A percentile compares a stretch with the other conserved stretches of the same genome.
Evolutionary conservation across 1,140 invertebrate species (phyloP).

Genomic region (Liolophura sinensis): DNA sequence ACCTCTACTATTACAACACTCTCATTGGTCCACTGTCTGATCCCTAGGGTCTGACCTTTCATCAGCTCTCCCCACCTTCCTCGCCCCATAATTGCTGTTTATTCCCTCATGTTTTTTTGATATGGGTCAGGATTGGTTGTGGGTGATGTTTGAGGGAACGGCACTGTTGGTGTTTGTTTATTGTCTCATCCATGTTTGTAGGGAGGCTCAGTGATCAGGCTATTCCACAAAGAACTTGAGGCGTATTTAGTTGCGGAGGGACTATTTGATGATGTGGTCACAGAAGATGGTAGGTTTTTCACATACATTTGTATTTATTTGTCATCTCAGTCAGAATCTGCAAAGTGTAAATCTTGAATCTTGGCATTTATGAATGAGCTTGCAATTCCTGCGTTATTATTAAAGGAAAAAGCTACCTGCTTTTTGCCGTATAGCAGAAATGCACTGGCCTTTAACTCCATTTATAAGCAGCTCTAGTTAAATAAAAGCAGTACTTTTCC

Average conservation of each 20-base stretch:
- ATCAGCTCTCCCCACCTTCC: too few relatives aligned
- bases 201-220: conserved; percentile 53
- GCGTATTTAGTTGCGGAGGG: conserved; percentile 58
- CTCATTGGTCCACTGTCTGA: too few relatives aligned
- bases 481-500: too few relatives aligned
- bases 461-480: too few relatives aligned
- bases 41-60: too few relatives aligned
- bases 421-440: neutral
- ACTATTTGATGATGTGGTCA: conserved; percentile 57
- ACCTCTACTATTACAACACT: too few relatives aligned
- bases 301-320: neutral
- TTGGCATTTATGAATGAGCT: neutral
- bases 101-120: too few relatives aligned
- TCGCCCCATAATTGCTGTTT: too few relatives aligned
- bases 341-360: neutral
- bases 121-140: neutral
- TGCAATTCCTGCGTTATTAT: neutral
- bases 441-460: too few relatives aligned
- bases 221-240: conserved; percentile 59
- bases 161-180: neutral
- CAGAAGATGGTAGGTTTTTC: conserved; percentile 53
- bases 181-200: conserved; percentile 16
- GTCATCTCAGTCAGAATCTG: neutral
- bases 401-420: neutral
- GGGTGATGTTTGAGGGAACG: neutral